These are phyloP conservation scores for Sminthurinus aureus DNA, from an alignment of 2,888 invertebrate genomes.

Conservation along the genomic window DNA sequence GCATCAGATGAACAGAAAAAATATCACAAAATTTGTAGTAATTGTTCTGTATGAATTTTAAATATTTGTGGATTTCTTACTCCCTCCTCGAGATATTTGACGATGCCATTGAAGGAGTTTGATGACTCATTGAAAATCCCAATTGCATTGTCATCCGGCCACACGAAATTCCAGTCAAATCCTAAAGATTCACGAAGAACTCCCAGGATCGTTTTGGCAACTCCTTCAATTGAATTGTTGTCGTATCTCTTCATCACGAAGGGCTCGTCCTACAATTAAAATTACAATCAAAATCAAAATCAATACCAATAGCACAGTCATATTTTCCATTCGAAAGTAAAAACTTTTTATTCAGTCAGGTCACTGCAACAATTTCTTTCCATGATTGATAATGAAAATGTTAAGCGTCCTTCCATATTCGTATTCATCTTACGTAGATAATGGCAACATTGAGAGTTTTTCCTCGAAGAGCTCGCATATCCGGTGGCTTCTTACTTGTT, in stretches of 20 bases:
- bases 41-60: no score
- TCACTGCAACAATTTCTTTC: neutral
- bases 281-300: no score
- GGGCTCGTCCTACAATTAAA: conserved; percentile 53
- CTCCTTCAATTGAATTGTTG: conserved; percentile 65
- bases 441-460: conserved; percentile 49
- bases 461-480: conserved; percentile 48
- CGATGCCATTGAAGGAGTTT: conserved; percentile 67
- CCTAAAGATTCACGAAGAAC: conserved; percentile 74
- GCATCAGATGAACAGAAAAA: no score
- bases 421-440: conserved; percentile 47
- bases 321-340: no score
- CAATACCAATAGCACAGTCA: conserved; percentile 3
- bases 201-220: conserved; percentile 76
- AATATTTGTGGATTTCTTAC: no score
- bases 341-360: no score
- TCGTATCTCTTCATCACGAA: conserved; percentile 47
- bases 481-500: conserved; percentile 42
- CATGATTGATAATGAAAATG: neutral
- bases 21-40: no score
- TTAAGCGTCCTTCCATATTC: no score
- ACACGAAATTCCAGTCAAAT: conserved; percentile 76
- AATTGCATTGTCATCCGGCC: conserved; percentile 71
- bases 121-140: conserved; percentile 64
- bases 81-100: conserved; percentile 70